These are phyloP conservation scores for Heliconius sara DNA, from an alignment of 2,888 invertebrate species.

Conservation along the genomic window DNA sequence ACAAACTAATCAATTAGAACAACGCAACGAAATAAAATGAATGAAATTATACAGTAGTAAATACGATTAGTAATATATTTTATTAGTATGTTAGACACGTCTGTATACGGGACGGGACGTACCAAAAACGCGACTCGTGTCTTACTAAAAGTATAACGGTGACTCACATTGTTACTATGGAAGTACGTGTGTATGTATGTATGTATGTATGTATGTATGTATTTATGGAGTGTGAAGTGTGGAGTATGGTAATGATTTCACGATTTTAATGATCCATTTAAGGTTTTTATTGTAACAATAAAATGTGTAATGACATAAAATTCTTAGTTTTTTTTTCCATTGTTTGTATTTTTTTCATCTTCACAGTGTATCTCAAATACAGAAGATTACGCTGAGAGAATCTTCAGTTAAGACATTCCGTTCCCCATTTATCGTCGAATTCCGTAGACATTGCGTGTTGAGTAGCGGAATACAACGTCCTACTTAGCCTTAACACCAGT, in stretches of 20 bases:
- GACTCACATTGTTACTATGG: conserved; percentile 47
- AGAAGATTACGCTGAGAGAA: too few species aligned
- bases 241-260: conserved; percentile 34
- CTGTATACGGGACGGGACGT: conserved; percentile 54
- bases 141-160: conserved; percentile 46
- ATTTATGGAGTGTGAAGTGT: neutral
- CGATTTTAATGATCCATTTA: conserved; percentile 34
- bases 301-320: conserved; percentile 5
- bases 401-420: too few species aligned
- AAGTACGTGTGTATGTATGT: too few species aligned
- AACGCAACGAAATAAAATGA: neutral
- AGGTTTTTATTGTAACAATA: conserved; percentile 31
- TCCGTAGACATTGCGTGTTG: too few species aligned
- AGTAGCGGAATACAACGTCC: too few species aligned
- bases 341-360: neutral
- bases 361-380: too few species aligned
- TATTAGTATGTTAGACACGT: conserved; percentile 46
- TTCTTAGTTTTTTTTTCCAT: conserved; percentile 3
- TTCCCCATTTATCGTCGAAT: too few species aligned
- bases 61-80: conserved; percentile 28
- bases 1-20: neutral
- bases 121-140: conserved; percentile 51
- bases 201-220: too few species aligned
- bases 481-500: too few species aligned
- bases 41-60: conserved; percentile 19